These are phyloP conservation scores for Rhabditoides inermis DNA, from an alignment of 2,888 invertebrate species.

Conservation along the genomic window DNA sequence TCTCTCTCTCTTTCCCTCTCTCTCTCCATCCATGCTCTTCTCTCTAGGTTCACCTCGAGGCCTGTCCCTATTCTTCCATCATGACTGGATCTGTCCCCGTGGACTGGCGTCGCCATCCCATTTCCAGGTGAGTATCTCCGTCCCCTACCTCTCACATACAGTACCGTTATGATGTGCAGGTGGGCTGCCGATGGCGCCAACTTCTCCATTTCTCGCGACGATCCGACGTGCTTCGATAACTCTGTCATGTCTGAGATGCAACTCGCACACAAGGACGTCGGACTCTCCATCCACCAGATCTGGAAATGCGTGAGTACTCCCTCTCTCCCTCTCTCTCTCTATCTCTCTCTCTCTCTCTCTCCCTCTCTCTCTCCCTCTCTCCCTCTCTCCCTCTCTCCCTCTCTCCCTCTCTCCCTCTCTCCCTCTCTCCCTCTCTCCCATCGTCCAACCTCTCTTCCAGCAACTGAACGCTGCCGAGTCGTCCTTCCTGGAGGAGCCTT, in stretches of 20 bases:
- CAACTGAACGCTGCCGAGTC: constrained; percentile 59
- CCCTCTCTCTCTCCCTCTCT: too few species aligned
- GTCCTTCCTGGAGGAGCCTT: constrained; percentile 56
- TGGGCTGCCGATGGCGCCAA: constrained; percentile 59
- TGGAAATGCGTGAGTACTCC: constrained; percentile 56
- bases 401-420: not conserved
- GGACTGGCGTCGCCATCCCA: constrained; percentile 55
- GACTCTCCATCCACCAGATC: too few species aligned
- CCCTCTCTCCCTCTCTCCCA: not conserved
- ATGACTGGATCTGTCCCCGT: constrained; percentile 57
- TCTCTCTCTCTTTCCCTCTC: not conserved
- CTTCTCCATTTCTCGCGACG: constrained; percentile 61
- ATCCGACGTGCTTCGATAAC: constrained; percentile 58
- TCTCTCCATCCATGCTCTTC: not conserved
- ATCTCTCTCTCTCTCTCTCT: too few species aligned
- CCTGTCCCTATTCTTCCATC: constrained; percentile 59
- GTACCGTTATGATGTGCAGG: constrained; percentile 42
- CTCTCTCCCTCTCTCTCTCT: too few species aligned
- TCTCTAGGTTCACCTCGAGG: constrained; percentile 35
- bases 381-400: too few species aligned
- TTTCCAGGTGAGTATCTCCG: constrained; percentile 46
- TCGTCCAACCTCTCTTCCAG: constrained; percentile 45
- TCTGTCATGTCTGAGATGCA: constrained; percentile 57
- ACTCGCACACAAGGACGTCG: too few species aligned
- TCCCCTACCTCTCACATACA: not conserved